Evolutionary conservation across 2,888 invertebrate species (phyloP).

Genomic region (Diaprepes abbreviatus): DNA sequence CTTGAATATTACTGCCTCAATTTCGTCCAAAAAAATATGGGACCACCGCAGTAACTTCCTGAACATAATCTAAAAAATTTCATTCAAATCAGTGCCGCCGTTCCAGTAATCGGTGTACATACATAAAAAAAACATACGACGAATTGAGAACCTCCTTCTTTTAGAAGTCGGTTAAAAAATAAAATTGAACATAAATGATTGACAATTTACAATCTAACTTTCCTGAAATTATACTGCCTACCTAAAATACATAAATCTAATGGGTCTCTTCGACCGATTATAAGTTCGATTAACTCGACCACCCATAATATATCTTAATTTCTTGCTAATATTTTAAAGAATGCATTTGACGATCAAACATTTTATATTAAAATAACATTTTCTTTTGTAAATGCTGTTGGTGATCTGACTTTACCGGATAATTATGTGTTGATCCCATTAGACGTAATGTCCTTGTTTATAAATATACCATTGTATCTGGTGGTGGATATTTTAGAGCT

Average conservation of each 20-base stretch:
- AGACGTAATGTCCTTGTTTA: neutral
- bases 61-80: too few species aligned
- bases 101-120: too few species aligned
- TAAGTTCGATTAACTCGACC: neutral
- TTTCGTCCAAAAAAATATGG: too few species aligned
- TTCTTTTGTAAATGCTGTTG: slow-evolving; percentile 1
- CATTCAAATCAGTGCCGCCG: too few species aligned
- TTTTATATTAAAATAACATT: slow-evolving; percentile 12
- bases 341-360: neutral
- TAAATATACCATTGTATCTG: too few species aligned
- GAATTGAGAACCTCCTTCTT: too few species aligned
- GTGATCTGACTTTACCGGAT: neutral
- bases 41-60: too few species aligned
- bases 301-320: neutral
- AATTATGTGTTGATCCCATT: slow-evolving; percentile 3
- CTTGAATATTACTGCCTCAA: too few species aligned
- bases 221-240: slow-evolving; percentile 9
- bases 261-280: neutral
- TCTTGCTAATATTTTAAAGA: neutral
- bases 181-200: too few species aligned
- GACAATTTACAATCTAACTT: neutral
- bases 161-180: too few species aligned
- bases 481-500: too few species aligned
- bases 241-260: slow-evolving; percentile 5
- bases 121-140: too few species aligned